phyloP scores from a whole-genome alignment of 2,888 invertebrate genomes.

The Trachelus tabidus region DNA sequence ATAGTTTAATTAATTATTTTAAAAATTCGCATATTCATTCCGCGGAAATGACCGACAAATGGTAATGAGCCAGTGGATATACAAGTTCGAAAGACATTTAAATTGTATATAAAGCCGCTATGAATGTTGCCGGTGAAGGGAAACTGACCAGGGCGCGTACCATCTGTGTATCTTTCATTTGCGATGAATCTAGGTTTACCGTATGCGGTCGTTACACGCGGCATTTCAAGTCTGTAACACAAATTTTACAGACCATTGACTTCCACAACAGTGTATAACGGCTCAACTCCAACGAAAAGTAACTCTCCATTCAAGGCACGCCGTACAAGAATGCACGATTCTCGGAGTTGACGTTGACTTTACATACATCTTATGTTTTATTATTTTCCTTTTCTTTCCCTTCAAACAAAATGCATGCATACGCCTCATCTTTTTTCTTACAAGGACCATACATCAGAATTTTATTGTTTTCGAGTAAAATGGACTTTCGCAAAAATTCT shows the following conservation, averaged over 20 bases:
- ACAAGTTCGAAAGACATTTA: background rate
- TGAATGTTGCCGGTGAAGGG: background rate
- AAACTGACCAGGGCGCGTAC: background rate
- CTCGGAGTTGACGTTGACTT: background rate
- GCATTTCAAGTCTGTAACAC: background rate
- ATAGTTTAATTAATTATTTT: background rate
- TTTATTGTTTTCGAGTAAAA: background rate
- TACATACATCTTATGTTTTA: background rate
- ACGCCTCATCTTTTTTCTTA: no score
- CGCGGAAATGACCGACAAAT: background rate
- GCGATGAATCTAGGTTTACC: background rate
- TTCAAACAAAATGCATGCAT: background rate
- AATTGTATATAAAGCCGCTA: background rate
- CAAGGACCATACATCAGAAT: background rate
- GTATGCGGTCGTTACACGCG: background rate
- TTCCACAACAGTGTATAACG: background rate
- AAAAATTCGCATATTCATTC: background rate
- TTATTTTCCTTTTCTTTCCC: background rate
- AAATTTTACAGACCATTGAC: background rate
- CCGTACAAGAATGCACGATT: background rate
- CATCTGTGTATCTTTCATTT: background rate
- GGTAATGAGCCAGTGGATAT: background rate
- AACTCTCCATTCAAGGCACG: background rate
- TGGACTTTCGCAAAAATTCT: background rate
- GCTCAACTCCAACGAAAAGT: background rate